Conservation (phyloP, 2,888 invertebrate genomes). For the Oligia fasciuncula region DNA sequence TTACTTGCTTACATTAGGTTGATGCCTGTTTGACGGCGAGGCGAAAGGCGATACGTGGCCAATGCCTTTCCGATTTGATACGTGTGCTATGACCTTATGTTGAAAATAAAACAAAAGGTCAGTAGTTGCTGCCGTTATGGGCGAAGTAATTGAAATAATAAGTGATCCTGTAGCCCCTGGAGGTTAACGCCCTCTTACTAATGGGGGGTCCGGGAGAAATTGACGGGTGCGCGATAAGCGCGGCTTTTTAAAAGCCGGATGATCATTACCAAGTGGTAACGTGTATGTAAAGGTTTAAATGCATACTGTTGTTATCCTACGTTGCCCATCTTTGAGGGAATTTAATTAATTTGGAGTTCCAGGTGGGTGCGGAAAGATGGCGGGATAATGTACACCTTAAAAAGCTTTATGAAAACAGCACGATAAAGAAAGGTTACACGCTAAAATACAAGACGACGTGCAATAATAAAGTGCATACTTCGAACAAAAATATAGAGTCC, state of each 20-base stretch:
- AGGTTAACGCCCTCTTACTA: conserved; percentile 68
- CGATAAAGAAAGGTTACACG: neutral
- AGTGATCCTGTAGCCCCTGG: conserved; percentile 55
- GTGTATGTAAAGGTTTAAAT: conserved; percentile 50
- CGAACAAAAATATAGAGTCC: neutral
- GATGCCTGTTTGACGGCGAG: too few species aligned
- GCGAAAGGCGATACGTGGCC: too few species aligned
- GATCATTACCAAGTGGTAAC: conserved; percentile 46
- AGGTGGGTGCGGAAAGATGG: conserved; percentile 10
- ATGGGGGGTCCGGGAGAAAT: conserved; percentile 61
- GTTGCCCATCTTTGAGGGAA: conserved; percentile 40
- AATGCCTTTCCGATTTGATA: too few species aligned
- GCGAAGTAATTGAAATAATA: conserved; percentile 73
- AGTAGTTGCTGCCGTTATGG: conserved; percentile 50
- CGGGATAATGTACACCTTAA: neutral
- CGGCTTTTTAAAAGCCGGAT: conserved; percentile 57
- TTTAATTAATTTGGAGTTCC: conserved; percentile 55
- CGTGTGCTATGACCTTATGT: neutral
- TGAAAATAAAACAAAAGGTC: conserved; percentile 63
- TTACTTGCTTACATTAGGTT: too few species aligned
- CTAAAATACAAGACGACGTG: neutral
- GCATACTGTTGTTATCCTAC: conserved; percentile 48
- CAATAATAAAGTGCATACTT: neutral
- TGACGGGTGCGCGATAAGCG: conserved; percentile 57
- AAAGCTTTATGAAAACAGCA: conserved; percentile 10